Evolutionary conservation across 2,888 invertebrate species (phyloP), one percentile per base, ranked within the genome.

Genomic region (Baccha elongata): DNA sequence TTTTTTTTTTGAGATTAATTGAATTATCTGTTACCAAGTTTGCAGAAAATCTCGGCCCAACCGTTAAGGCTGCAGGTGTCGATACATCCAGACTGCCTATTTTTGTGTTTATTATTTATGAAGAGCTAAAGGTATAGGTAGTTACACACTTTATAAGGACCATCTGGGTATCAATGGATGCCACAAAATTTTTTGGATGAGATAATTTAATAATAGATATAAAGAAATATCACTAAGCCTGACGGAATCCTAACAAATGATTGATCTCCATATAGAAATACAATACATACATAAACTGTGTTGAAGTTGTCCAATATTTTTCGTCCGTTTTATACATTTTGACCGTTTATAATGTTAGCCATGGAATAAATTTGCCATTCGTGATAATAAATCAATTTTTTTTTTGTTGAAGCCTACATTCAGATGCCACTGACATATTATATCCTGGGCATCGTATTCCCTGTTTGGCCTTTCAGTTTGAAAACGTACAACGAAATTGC

Each of bases 381-480:
- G 60, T 53, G 75, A 68, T 69, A 69, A 69, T 69, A 76, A 76
- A 76, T 69, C 75, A 76, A 62, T 75, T 68, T 75, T 32, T 65
- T 65, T 37, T 11, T n/a, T 26, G 2, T 29, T 6, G 1, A n/a
- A 35, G 15, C 23, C 7, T 58, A 6, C 35, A 62, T 68, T 53
- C 46, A 55, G 37, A 35, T 29, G 13, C 37, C 32, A 35, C 19
- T 46, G 46, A 46, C 21, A 46, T 46, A n/a, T n/a, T n/a, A n/a
- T n/a, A 46, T 46, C 19, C 46, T 21, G 46, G 8, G 46, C 46
- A n/a, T n/a, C n/a, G 11, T 46, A 58, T 58, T 26, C 40, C 15
- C 15, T 19, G 23, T n/a, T 40, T 6, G 3, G 40, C 37, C 15
- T 40, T 37, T 42, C 10, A 23, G 15, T 15, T 8, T 0, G 11